Evolutionary conservation across 2,888 invertebrate genomes (phyloP), one percentile per base, ranked within the genome.

Genomic region (Torymus aiolomorphi): DNA sequence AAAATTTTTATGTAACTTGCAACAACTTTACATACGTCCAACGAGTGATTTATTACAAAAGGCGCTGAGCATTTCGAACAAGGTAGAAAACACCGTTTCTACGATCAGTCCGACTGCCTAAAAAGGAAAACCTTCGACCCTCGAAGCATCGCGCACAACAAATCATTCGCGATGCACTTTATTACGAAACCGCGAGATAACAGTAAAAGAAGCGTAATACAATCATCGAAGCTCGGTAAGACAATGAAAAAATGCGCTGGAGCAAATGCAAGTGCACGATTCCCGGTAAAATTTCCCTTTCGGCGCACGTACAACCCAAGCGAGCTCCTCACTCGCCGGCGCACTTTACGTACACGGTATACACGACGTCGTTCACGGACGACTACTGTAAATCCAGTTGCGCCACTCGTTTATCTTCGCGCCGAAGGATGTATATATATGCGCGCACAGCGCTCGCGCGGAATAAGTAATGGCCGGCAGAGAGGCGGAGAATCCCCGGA

Each of bases 351-450:
- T 42, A 42, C 42, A 42, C 42, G 42, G 42, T 1, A 10, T 42
- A 42, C 42, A 42, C 42, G 42, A 42, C 42, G 42, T 42, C 42
- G 42, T 5, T 42, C 42, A 1, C 42, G 8, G 42, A 42, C 42
- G 52, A 66, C 79, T 75, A 70, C 75, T 66, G 79, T 71, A 71
- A 75, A 71, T 69, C 69, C 73, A 74, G 63, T 59, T 57, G 69
- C 70, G 54, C 31, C 59, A 65, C 71, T 66, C 79, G 79, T 76
- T 76, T 75, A 80, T 80, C 72, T 80, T 72, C 54, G 71, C 66
- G n/a, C 56, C 59, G 13, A 31, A 13, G 67, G 51, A 59, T 13
- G 52, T 52, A 13, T 24, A n/a, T 57, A 20, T 52, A 20, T 20
- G 13, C 56, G n/a, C n/a, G 56, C 24, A 56, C 24, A 56, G 24